Evolutionary conservation across 2,113 vertebrate genomes (phyloP).

Genomic region (Opisthocomus hoazin): DNA sequence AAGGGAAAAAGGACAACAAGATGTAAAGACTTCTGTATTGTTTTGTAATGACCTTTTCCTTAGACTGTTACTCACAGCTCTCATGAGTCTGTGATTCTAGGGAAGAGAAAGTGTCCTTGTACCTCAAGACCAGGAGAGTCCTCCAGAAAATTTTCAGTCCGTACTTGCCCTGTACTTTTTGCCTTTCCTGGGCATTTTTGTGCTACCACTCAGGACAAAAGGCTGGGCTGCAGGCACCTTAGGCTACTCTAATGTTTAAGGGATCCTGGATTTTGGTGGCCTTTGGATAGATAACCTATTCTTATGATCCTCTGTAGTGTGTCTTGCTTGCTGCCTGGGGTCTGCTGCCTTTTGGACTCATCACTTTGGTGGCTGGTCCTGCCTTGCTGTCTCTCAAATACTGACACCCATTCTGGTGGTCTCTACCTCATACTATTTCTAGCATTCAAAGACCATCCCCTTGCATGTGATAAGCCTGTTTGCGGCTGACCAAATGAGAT

Average conservation of each 20-base stretch:
- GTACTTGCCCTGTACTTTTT: background rate
- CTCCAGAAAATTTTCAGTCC: background rate
- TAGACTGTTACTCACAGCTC: background rate
- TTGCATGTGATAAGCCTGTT: background rate
- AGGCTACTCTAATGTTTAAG: background rate
- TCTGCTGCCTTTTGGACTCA: background rate
- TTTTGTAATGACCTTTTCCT: background rate
- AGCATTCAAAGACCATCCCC: background rate
- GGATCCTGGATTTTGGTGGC: background rate
- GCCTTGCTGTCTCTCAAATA: background rate
- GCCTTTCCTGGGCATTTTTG: background rate
- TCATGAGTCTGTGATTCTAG: background rate
- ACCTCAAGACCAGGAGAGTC: background rate
- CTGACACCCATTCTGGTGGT: background rate
- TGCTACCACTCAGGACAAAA: background rate
- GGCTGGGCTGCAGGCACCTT: background rate
- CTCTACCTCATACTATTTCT: background rate
- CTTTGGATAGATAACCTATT: background rate
- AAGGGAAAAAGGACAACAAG: background rate
- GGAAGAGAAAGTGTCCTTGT: background rate
- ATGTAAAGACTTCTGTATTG: background rate
- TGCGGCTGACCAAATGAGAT: background rate
- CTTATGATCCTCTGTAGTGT: background rate
- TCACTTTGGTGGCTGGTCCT: background rate
- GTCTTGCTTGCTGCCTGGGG: background rate